Conservation (phyloP, 2,888 invertebrate species). For the Andricus quercusramuli region DNA sequence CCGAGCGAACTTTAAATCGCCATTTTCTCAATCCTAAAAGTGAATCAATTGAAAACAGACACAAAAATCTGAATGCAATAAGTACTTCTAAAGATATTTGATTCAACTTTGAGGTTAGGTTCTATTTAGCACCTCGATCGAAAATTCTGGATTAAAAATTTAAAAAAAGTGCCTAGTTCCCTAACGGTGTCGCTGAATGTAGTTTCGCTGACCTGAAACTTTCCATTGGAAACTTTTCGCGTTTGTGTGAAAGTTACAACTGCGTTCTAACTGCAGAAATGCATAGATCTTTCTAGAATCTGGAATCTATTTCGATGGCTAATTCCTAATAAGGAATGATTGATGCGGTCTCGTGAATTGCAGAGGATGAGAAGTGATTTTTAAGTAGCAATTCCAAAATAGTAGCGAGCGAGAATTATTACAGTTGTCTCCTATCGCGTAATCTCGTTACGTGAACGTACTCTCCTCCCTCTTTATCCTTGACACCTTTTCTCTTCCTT, state of each 20-base stretch:
- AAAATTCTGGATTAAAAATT: conserved; percentile 11
- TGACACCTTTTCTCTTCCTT: conserved; percentile 68
- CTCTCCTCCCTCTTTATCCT: conserved; percentile 66
- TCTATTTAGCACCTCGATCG: neutral
- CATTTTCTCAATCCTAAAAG: neutral
- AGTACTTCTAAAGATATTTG: neutral
- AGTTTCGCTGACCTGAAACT: conserved; percentile 53
- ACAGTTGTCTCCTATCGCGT: conserved; percentile 57
- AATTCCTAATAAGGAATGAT: conserved; percentile 16
- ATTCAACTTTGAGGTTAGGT: neutral
- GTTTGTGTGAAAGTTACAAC: conserved; percentile 60
- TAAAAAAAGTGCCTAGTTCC: conserved; percentile 12
- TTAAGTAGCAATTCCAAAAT: conserved; percentile 18
- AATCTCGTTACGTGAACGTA: conserved; percentile 65
- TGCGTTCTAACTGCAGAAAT: neutral
- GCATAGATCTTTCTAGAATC: conserved; percentile 33
- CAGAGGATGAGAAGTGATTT: conserved; percentile 43
- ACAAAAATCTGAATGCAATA: neutral
- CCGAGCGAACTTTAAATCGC: neutral
- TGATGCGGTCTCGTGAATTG: neutral
- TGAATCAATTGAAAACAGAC: neutral
- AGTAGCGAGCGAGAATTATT: conserved; percentile 23
- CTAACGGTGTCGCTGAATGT: neutral
- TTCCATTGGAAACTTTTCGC: conserved; percentile 63
- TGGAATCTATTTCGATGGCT: conserved; percentile 5